Conservation (phyloP, 2,113 vertebrate species). For the Scomber japonicus region DNA sequence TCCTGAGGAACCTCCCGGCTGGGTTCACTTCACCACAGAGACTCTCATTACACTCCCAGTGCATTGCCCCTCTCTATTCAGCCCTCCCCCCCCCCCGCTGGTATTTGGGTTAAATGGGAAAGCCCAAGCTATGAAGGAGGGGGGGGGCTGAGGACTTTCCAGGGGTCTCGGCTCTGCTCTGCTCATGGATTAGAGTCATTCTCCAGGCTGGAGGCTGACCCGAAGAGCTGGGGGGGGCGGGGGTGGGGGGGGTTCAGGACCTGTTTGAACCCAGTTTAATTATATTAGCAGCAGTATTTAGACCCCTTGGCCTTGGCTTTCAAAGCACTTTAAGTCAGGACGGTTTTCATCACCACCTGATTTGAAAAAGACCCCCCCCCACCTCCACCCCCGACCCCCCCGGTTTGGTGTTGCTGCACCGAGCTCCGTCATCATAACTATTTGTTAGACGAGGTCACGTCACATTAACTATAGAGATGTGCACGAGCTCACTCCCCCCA, state of each 20-base stretch:
- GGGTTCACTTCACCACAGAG: slow-evolving; percentile 57
- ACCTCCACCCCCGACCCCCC: too few relatives aligned
- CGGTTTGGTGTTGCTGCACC: slow-evolving; percentile 36
- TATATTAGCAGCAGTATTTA: slow-evolving; percentile 74
- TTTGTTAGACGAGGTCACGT: slow-evolving; percentile 75
- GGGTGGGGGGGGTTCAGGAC: too few relatives aligned
- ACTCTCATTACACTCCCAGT: slow-evolving; percentile 65
- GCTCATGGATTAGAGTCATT: slow-evolving; percentile 64
- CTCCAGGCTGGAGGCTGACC: slow-evolving; percentile 61
- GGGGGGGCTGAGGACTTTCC: too few relatives aligned
- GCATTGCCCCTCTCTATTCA: background rate
- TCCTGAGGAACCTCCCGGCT: slow-evolving; percentile 55
- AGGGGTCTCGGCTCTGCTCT: slow-evolving; percentile 36
- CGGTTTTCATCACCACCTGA: slow-evolving; percentile 77
- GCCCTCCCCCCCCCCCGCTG: slow-evolving; percentile 4
- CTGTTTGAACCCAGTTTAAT: slow-evolving; percentile 74
- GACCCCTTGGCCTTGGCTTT: slow-evolving; percentile 73
- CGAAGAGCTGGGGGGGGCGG: slow-evolving; percentile 45
- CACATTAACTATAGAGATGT: slow-evolving; percentile 49
- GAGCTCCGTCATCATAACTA: slow-evolving; percentile 67
- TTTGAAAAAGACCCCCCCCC: too few relatives aligned
- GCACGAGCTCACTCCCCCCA: slow-evolving; percentile 15
- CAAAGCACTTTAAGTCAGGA: slow-evolving; percentile 71
- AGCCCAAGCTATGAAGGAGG: too few relatives aligned
- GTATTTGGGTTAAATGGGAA: slow-evolving; percentile 67